phyloP scores from a whole-genome alignment of 30 jellyfish, hydroid and myxozoan species.

The Mastigias papua region DNA sequence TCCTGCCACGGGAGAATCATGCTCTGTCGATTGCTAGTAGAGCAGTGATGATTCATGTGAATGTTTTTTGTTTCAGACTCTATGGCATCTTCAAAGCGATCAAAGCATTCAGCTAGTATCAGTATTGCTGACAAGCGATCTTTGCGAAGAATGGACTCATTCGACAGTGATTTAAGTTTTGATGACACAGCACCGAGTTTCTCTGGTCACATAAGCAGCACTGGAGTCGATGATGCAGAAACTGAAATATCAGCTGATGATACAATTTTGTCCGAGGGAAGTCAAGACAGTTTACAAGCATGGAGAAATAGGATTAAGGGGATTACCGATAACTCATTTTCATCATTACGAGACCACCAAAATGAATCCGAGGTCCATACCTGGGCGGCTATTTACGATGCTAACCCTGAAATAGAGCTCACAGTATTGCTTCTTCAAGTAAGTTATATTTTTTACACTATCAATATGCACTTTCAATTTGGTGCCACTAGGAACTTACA shows the following conservation, averaged over 20 bases:
- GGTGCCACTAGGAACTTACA: no score
- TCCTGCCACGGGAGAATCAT: no score
- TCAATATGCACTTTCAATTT: no score
- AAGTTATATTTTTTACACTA: neutral
- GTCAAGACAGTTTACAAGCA: slow-evolving; percentile 51
- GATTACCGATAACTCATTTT: slow-evolving; percentile 14
- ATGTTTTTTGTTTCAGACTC: slow-evolving; percentile 26
- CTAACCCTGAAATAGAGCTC: slow-evolving; percentile 66
- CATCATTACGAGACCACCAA: neutral
- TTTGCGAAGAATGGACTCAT: slow-evolving; percentile 29
- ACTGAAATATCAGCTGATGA: slow-evolving; percentile 40
- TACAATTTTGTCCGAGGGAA: slow-evolving; percentile 37
- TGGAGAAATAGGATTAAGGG: slow-evolving; percentile 67
- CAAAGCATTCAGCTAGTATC: slow-evolving; percentile 15
- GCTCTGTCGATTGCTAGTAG: no score
- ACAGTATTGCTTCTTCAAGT: slow-evolving; percentile 67
- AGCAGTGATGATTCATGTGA: no score
- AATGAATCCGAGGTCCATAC: neutral
- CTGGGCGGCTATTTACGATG: slow-evolving; percentile 60
- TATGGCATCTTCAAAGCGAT: slow-evolving; percentile 36
- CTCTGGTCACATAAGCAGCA: slow-evolving; percentile 60
- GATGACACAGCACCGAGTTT: slow-evolving; percentile 58
- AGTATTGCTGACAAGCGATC: slow-evolving; percentile 24
- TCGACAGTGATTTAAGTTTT: slow-evolving; percentile 27
- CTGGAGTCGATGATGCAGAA: slow-evolving; percentile 62